Conservation (phyloP, 2,888 invertebrate genomes). For the Bruchidius siliquastri region DNA sequence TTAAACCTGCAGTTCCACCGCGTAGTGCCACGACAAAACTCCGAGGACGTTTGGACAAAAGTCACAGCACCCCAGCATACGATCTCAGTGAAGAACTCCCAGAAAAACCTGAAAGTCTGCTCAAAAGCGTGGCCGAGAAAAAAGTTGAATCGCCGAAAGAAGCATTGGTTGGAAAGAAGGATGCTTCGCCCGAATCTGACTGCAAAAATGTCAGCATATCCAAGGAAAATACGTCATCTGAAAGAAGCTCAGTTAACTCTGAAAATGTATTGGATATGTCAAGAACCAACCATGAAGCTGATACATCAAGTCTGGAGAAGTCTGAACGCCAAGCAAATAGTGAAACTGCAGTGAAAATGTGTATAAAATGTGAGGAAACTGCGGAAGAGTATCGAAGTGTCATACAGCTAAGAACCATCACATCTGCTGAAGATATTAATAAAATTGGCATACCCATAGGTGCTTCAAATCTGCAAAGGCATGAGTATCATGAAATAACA, state of each 20-base stretch:
- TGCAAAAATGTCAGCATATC: neutral
- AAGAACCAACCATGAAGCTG: neutral
- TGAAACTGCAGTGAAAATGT: neutral
- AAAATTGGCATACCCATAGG: neutral
- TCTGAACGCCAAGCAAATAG: neutral
- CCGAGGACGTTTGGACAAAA: slow-evolving; percentile 68
- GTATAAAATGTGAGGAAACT: neutral
- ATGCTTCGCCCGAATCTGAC: neutral
- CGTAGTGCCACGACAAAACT: slow-evolving; percentile 34
- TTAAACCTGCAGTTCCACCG: slow-evolving; percentile 41
- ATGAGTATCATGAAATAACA: neutral
- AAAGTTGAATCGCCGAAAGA: neutral
- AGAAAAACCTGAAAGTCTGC: slow-evolving; percentile 12
- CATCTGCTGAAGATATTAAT: slow-evolving; percentile 6
- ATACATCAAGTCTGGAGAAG: neutral
- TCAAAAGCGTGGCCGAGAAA: neutral
- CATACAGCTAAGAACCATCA: neutral
- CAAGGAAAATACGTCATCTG: slow-evolving; percentile 11
- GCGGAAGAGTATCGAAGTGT: neutral
- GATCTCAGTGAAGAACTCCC: slow-evolving; percentile 47
- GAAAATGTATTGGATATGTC: slow-evolving; percentile 18
- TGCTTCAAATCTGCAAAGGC: neutral
- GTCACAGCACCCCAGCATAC: slow-evolving; percentile 78
- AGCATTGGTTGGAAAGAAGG: neutral
- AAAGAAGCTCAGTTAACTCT: slow-evolving; percentile 8